Conservation (phyloP, 2,113 vertebrate species). For the Pampusana beccarii region DNA sequence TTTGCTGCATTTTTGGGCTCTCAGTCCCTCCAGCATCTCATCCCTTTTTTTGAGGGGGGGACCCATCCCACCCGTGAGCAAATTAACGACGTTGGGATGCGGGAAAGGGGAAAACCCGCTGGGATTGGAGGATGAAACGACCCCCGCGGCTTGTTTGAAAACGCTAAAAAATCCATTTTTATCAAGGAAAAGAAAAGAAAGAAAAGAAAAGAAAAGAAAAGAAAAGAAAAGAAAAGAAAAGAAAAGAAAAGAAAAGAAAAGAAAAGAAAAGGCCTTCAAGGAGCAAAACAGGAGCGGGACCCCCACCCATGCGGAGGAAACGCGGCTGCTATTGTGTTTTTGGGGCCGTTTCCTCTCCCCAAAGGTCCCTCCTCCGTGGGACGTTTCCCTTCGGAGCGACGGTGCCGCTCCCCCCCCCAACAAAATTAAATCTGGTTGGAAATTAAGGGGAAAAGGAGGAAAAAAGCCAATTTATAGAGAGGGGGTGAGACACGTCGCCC, state of each 20-base stretch:
- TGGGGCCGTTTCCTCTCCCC: conserved; percentile 44
- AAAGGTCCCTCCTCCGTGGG: conserved; percentile 17
- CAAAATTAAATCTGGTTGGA: too few species aligned
- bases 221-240: background rate
- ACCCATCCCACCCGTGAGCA: fast-evolving
- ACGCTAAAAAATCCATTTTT: background rate
- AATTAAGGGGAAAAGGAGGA: fast-evolving
- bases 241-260: background rate
- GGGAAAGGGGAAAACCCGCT: fast-evolving
- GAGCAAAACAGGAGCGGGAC: background rate
- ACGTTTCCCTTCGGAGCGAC: background rate
- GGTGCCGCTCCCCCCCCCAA: fast-evolving
- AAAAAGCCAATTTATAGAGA: background rate
- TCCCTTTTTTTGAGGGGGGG: background rate
- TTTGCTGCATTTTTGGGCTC: background rate
- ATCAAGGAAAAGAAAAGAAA: background rate
- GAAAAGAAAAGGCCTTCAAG: background rate
- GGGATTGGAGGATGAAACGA: background rate
- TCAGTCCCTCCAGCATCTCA: fast-evolving
- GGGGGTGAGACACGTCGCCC: background rate
- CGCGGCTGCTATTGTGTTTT: conserved; percentile 26
- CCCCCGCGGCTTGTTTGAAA: too few species aligned
- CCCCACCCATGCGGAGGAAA: conserved; percentile 46
- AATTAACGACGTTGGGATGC: fast-evolving
- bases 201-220: background rate